Percentiles rank a stretch among this genome's conserved stretches.
Evolutionary conservation across 2,888 invertebrate species (phyloP).

Genomic region (Tryphoninae sp.): DNA sequence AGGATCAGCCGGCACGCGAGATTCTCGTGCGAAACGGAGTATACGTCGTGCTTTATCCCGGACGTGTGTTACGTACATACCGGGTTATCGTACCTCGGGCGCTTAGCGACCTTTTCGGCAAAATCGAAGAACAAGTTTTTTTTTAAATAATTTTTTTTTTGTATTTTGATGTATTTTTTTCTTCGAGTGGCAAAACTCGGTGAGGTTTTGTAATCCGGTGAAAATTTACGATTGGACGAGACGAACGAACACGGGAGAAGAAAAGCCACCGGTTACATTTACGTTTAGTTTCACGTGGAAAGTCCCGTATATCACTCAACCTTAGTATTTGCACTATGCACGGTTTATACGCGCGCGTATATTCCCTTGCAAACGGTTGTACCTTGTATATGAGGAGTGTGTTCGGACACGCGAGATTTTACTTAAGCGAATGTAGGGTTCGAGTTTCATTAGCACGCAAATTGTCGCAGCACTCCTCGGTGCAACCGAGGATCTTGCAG

Average conservation of each 20-base stretch:
- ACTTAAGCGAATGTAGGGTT: conserved; percentile 66
- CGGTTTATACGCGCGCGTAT: neutral
- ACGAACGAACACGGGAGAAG: too few species aligned
- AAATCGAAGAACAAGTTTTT: neutral
- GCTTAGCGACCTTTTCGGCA: too few species aligned
- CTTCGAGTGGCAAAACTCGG: too few species aligned
- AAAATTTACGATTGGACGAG: too few species aligned
- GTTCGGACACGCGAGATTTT: conserved; percentile 75
- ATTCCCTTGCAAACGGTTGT: neutral
- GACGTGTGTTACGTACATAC: too few species aligned
- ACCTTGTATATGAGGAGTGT: neutral
- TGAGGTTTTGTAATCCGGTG: too few species aligned
- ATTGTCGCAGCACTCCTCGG: conserved; percentile 65
- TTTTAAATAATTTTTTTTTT: too few species aligned
- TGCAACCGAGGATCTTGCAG: conserved; percentile 26
- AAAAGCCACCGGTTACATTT: too few species aligned
- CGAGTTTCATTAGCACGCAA: conserved; percentile 76
- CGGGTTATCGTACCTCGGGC: too few species aligned
- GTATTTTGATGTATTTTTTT: too few species aligned
- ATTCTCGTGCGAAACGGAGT: neutral
- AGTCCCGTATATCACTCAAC: neutral
- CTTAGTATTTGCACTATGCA: too few species aligned
- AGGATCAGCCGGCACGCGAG: conserved; percentile 33
- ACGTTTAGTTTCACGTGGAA: neutral
- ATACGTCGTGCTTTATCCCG: neutral